These are phyloP conservation scores for Thymelicus sylvestris DNA, from an alignment of 2,888 invertebrate genomes.

Conservation along the genomic window DNA sequence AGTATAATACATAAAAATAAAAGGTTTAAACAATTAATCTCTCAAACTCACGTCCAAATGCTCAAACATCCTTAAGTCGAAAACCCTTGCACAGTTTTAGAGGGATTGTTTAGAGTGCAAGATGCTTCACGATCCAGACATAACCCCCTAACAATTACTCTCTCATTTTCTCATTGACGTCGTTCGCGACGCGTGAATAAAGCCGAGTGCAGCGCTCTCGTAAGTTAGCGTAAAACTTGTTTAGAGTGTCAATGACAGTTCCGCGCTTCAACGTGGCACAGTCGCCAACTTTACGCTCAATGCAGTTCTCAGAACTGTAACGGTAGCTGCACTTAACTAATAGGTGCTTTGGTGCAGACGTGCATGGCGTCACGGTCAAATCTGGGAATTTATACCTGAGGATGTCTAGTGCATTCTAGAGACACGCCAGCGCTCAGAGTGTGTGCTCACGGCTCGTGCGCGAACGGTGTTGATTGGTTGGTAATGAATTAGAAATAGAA, in stretches of 20 bases:
- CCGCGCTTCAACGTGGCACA: constrained; percentile 23
- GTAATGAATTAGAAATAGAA: no score
- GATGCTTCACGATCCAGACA: constrained; percentile 7
- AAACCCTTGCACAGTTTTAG: not conserved
- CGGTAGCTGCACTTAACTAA: constrained; percentile 28
- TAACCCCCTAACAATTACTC: constrained; percentile 20
- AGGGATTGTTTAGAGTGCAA: constrained; percentile 1
- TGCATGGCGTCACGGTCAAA: constrained; percentile 21
- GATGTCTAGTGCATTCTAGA: constrained; percentile 21
- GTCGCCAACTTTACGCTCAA: constrained; percentile 19
- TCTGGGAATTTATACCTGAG: constrained; percentile 20
- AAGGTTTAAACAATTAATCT: not conserved
- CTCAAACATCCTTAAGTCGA: not conserved
- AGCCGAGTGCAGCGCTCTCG: constrained; percentile 18
- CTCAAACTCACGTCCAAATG: not conserved
- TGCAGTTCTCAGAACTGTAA: constrained; percentile 20
- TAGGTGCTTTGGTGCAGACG: constrained; percentile 8
- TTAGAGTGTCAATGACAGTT: constrained; percentile 35
- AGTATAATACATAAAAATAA: no score
- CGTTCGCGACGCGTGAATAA: constrained; percentile 28
- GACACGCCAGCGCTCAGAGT: not conserved
- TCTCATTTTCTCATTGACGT: constrained; percentile 24
- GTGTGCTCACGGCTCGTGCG: constrained; percentile 3
- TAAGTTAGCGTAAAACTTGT: constrained; percentile 26
- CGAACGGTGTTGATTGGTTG: not conserved